Conservation (phyloP, 2,113 vertebrate species). For the Lucifuga dentata region DNA sequence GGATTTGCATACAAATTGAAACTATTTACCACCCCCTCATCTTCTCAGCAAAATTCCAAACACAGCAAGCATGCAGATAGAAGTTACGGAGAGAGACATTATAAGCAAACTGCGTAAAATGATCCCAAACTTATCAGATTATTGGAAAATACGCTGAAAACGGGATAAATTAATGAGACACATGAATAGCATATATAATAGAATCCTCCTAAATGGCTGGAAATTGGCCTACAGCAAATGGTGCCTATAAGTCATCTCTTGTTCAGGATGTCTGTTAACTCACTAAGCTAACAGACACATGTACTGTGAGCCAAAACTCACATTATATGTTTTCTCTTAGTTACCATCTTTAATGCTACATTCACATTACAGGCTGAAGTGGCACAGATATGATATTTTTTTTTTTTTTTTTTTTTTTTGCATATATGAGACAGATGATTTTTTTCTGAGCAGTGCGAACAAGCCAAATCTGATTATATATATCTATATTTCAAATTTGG, state of each 20-base stretch:
- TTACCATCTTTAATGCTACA: no score
- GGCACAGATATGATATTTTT: no score
- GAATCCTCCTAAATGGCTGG: slow-evolving; percentile 7
- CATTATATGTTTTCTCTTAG: no score
- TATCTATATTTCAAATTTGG: no score
- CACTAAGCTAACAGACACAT: no score
- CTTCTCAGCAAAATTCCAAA: slow-evolving; percentile 57
- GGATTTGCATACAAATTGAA: slow-evolving; percentile 82
- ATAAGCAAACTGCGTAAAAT: slow-evolving; percentile 50
- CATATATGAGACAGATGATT: no score
- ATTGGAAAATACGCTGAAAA: slow-evolving; percentile 44
- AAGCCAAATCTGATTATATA: no score
- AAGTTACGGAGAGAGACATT: slow-evolving; percentile 20
- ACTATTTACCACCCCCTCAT: slow-evolving; percentile 54
- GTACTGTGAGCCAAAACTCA: no score
- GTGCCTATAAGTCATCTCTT: not conserved
- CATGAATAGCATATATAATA: slow-evolving; percentile 35
- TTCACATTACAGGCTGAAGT: no score
- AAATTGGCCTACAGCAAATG: slow-evolving; percentile 1
- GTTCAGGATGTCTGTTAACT: no score
- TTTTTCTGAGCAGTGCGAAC: no score
- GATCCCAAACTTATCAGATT: slow-evolving; percentile 43
- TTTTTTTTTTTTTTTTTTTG: no score
- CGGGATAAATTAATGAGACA: slow-evolving; percentile 34
- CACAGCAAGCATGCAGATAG: slow-evolving; percentile 32